Percentiles rank a stretch among this genome's conserved stretches.
phyloP scores from a whole-genome alignment of 2,888 invertebrate genomes.

The Glaucopsyche alexis region DNA sequence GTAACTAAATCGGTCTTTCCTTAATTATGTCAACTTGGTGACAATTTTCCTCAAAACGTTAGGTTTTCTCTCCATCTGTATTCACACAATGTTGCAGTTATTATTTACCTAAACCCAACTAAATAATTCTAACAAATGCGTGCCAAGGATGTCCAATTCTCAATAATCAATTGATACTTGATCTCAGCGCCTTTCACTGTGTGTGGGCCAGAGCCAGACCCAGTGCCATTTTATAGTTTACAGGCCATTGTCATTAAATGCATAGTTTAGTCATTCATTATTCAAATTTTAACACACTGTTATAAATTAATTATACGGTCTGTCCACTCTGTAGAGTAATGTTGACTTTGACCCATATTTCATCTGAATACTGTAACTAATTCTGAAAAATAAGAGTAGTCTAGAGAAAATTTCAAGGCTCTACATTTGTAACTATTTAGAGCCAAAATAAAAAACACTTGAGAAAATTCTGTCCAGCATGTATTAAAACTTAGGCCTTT shows the following conservation, averaged over 20 bases:
- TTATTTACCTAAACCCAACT: too few species aligned
- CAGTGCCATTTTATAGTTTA: not conserved
- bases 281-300: constrained; percentile 5
- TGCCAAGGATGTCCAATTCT: constrained; percentile 8
- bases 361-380: not conserved
- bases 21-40: too few species aligned
- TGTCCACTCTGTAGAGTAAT: not conserved
- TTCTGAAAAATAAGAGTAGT: not conserved
- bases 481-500: too few species aligned
- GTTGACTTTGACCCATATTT: constrained; percentile 7
- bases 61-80: too few species aligned
- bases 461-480: too few species aligned
- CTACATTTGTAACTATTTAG: not conserved
- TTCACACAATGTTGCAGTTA: too few species aligned
- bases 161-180: constrained; percentile 7
- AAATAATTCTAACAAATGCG: not conserved
- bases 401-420: not conserved
- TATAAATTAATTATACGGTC: not conserved
- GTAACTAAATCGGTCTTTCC: too few species aligned
- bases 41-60: too few species aligned
- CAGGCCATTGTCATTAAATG: constrained; percentile 9
- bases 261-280: constrained; percentile 8
- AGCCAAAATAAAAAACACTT: too few species aligned
- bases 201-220: not conserved
- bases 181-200: constrained; percentile 5